phyloP scores from a whole-genome alignment of 2,888 invertebrate genomes.

The Stegophylla sp. region DNA sequence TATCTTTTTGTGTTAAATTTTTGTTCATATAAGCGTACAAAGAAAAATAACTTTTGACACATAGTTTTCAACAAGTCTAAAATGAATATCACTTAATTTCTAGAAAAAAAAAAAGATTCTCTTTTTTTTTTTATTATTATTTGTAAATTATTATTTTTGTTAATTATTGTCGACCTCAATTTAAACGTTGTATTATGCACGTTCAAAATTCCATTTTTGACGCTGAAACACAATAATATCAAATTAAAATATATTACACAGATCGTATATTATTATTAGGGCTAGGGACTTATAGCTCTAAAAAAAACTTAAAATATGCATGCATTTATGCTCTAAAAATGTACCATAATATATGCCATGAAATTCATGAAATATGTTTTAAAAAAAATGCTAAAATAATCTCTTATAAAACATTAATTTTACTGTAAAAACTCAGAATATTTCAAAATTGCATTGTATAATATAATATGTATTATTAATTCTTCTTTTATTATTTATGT shows the following conservation, averaged over 20 bases:
- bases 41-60: slow-evolving; percentile 54
- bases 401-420: not conserved
- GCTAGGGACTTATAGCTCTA: too few relatives aligned
- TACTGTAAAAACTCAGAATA: too few relatives aligned
- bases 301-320: too few relatives aligned
- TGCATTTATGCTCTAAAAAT: too few relatives aligned
- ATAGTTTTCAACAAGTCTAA: slow-evolving; percentile 55
- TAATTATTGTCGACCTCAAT: slow-evolving; percentile 55
- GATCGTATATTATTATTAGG: too few relatives aligned
- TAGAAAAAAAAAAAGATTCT: slow-evolving; percentile 27
- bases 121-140: too few relatives aligned
- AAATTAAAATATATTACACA: too few relatives aligned
- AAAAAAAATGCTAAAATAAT: too few relatives aligned
- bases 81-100: slow-evolving; percentile 47
- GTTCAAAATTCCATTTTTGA: slow-evolving; percentile 2
- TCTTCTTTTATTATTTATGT: too few relatives aligned
- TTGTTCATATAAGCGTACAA: slow-evolving; percentile 35
- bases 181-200: slow-evolving; percentile 17
- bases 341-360: too few relatives aligned
- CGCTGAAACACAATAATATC: slow-evolving; percentile 30
- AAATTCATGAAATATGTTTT: not conserved
- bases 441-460: too few relatives aligned
- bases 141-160: slow-evolving; percentile 46
- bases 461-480: too few relatives aligned
- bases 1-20: slow-evolving; percentile 4